A percentile compares a stretch with the other conserved stretches of the same genome.
phyloP scores from a whole-genome alignment of 2,888 invertebrate genomes.

The Aleiodes alternator region DNA sequence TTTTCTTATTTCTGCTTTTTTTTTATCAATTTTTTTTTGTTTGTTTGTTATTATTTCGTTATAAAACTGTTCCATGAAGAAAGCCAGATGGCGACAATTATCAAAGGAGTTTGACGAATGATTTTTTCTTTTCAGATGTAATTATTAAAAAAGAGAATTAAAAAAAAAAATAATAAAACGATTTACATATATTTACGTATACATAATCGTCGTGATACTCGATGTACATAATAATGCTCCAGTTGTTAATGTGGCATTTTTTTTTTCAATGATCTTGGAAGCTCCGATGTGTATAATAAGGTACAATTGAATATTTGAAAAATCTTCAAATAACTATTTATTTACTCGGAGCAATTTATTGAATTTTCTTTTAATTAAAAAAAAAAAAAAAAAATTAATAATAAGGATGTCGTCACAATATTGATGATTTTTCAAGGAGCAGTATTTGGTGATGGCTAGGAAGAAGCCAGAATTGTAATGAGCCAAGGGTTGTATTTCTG shows the following conservation, averaged over 20 bases:
- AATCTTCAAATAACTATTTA: neutral
- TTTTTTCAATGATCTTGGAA: slow-evolving; percentile 6
- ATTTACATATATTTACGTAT: slow-evolving; percentile 37
- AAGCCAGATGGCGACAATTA: slow-evolving; percentile 72
- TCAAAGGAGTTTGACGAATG: slow-evolving; percentile 66
- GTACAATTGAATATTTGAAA: slow-evolving; percentile 20
- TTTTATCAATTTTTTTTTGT: slow-evolving; percentile 38
- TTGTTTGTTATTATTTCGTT: slow-evolving; percentile 55
- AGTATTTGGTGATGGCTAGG: slow-evolving; percentile 73
- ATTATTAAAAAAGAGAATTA: neutral
- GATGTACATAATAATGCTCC: slow-evolving; percentile 32
- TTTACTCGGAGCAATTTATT: slow-evolving; percentile 10
- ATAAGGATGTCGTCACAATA: slow-evolving; percentile 23
- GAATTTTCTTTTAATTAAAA: slow-evolving; percentile 2
- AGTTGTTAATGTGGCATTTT: slow-evolving; percentile 17
- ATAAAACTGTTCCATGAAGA: slow-evolving; percentile 73
- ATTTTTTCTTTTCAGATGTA: slow-evolving; percentile 56
- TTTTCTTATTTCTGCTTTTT: slow-evolving; percentile 33
- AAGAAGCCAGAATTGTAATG: slow-evolving; percentile 70
- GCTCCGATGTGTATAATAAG: slow-evolving; percentile 21
- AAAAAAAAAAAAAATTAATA: slow-evolving; percentile 1
- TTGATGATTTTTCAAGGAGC: slow-evolving; percentile 53
- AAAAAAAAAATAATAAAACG: slow-evolving; percentile 31
- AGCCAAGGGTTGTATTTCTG: slow-evolving; percentile 66
- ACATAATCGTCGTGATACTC: slow-evolving; percentile 27